Evolutionary conservation across 2,113 vertebrate genomes (phyloP).

Genomic region (Lutjanus erythropterus): DNA sequence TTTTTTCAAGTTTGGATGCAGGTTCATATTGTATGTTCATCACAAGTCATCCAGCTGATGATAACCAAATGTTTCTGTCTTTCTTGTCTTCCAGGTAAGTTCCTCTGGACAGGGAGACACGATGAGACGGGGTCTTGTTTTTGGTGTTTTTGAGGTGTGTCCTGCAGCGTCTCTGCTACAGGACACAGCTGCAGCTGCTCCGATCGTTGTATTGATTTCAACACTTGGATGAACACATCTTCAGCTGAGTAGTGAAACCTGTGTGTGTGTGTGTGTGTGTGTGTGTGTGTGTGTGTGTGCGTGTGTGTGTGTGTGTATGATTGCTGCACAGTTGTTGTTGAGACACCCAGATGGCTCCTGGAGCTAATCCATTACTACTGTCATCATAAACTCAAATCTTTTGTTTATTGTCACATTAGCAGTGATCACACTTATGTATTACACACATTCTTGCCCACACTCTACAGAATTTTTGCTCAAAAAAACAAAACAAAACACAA

Average conservation of each 20-base stretch:
- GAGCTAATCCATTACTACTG: slow-evolving; percentile 5
- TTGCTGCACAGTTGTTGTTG: neutral
- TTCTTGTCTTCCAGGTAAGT: slow-evolving; percentile 62
- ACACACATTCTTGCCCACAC: neutral
- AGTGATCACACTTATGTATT: neutral
- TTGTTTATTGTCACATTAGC: neutral
- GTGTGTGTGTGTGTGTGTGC: slow-evolving; percentile 33
- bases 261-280: slow-evolving; percentile 34
- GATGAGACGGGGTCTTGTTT: neutral
- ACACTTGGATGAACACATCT: slow-evolving; percentile 19
- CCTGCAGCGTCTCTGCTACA: neutral
- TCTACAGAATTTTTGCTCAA: neutral
- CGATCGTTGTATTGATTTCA: slow-evolving; percentile 13
- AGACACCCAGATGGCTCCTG: neutral
- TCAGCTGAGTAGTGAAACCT: slow-evolving; percentile 18
- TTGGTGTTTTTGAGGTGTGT: neutral
- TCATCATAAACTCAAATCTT: neutral
- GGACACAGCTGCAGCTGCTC: slow-evolving; percentile 22
- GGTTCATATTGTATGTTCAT: neutral
- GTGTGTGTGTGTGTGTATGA: slow-evolving; percentile 33
- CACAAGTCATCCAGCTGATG: neutral
- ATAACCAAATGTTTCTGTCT: slow-evolving; percentile 8
- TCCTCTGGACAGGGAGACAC: neutral
- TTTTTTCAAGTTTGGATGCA: neutral
- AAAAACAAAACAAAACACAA: neutral